Percentiles rank a stretch among this genome's conserved stretches.
Evolutionary conservation across 1,140 invertebrate species (phyloP).

Genomic region (Cyclargus thomasi): DNA sequence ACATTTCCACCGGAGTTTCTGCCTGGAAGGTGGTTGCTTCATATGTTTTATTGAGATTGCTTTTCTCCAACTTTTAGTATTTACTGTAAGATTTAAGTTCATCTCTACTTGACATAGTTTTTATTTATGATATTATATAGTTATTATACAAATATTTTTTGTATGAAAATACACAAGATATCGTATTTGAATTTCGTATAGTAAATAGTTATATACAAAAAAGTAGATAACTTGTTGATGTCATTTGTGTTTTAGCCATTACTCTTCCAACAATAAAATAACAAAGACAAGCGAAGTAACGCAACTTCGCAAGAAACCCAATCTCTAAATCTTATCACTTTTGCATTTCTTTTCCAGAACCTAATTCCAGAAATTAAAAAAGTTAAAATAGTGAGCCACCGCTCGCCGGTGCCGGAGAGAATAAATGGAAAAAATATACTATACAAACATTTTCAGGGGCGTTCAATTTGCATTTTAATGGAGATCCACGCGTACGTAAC

Average conservation of each 20-base stretch:
- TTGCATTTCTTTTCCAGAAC: constrained; percentile 1
- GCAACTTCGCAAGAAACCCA: constrained; percentile 20
- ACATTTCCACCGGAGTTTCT: constrained; percentile 32
- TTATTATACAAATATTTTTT: too few relatives aligned
- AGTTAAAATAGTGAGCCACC: constrained; percentile 27
- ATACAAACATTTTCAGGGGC: constrained; percentile 66
- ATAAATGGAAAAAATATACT: constrained; percentile 52
- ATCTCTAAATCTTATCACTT: constrained; percentile 11
- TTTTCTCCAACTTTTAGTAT: not conserved
- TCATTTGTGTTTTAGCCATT: too few relatives aligned
- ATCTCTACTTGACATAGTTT: not conserved
- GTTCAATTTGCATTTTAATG: constrained; percentile 70
- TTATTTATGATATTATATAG: not conserved
- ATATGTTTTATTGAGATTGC: constrained; percentile 9
- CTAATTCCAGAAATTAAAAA: constrained; percentile 10
- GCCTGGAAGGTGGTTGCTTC: constrained; percentile 2
- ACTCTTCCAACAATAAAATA: too few relatives aligned
- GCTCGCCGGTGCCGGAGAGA: constrained; percentile 27
- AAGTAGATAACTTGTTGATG: too few relatives aligned
- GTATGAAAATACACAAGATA: too few relatives aligned
- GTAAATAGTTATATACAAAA: too few relatives aligned
- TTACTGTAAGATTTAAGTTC: not conserved
- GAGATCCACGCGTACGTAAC: constrained; percentile 65
- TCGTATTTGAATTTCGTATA: too few relatives aligned
- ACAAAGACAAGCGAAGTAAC: constrained; percentile 2